Percentiles rank a stretch among this genome's conserved stretches.
Conservation (phyloP, 1,140 invertebrate genomes). For the Pseudoatta argentina region DNA sequence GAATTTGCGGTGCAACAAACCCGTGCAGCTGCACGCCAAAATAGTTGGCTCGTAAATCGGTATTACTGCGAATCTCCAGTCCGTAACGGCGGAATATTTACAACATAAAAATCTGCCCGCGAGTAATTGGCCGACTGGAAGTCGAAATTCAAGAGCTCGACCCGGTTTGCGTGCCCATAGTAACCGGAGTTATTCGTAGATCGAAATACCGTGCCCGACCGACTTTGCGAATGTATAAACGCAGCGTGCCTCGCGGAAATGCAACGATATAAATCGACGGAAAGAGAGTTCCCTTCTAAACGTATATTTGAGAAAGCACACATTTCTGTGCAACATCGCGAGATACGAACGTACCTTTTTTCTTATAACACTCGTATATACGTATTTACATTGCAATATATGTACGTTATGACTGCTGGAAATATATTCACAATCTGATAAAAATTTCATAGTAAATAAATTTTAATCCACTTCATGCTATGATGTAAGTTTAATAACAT, state of each 20-base stretch:
- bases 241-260: conserved; percentile 13
- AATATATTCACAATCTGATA: background rate
- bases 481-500: background rate
- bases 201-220: conserved; percentile 31
- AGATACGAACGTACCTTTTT: conserved; percentile 3
- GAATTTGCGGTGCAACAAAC: conserved; percentile 67
- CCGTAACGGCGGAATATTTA: conserved; percentile 36
- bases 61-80: conserved; percentile 52
- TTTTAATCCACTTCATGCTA: background rate
- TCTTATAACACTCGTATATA: conserved; percentile 12
- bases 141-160: conserved; percentile 43
- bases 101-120: conserved; percentile 58
- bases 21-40: conserved; percentile 54
- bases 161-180: background rate
- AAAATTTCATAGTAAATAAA: background rate
- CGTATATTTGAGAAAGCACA: conserved; percentile 10
- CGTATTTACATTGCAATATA: background rate
- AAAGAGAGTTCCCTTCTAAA: conserved; percentile 16
- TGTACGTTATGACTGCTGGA: conserved; percentile 1
- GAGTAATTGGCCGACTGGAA: conserved; percentile 53
- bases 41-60: conserved; percentile 64
- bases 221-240: conserved; percentile 30
- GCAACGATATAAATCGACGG: conserved; percentile 38
- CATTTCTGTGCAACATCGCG: conserved; percentile 6
- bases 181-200: conserved; percentile 31